phyloP scores from a whole-genome alignment of 2,113 vertebrate species.

The Sinocyclocheilus grahami region DNA sequence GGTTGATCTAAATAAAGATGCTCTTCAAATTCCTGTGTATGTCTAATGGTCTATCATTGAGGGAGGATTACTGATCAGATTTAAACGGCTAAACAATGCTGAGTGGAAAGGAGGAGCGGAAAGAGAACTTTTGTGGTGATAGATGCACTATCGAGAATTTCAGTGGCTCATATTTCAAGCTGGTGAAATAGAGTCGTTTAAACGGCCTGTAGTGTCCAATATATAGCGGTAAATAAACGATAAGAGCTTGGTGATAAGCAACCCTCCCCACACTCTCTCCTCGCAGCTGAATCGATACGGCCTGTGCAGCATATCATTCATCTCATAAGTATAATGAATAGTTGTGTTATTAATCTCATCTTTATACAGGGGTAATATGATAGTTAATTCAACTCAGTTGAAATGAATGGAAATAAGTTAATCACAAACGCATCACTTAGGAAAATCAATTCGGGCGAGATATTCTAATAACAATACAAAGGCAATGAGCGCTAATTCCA shows the following conservation, averaged over 20 bases:
- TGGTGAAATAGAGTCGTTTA: slow-evolving; percentile 41
- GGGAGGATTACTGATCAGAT: slow-evolving; percentile 60
- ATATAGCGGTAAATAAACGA: slow-evolving; percentile 50
- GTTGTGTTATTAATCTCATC: slow-evolving; percentile 77
- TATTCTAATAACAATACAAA: slow-evolving; percentile 68
- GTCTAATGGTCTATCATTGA: slow-evolving; percentile 62
- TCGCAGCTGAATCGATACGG: slow-evolving; percentile 71
- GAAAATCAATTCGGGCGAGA: slow-evolving; percentile 73
- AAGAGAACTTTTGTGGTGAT: slow-evolving; percentile 51
- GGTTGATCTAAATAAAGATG: slow-evolving; percentile 68
- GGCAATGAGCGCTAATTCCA: slow-evolving; percentile 60
- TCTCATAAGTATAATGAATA: slow-evolving; percentile 78
- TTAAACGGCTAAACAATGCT: slow-evolving; percentile 57
- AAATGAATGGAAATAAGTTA: slow-evolving; percentile 75
- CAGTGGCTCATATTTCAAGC: slow-evolving; percentile 51
- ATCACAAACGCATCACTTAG: slow-evolving; percentile 78
- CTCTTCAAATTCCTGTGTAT: slow-evolving; percentile 67
- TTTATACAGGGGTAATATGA: slow-evolving; percentile 75
- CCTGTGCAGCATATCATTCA: slow-evolving; percentile 72
- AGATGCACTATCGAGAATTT: slow-evolving; percentile 53
- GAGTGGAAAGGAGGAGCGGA: slow-evolving; percentile 46
- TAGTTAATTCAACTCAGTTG: slow-evolving; percentile 73
- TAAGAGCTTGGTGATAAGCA: slow-evolving; percentile 58
- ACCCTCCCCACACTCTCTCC: slow-evolving; percentile 64
- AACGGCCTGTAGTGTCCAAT: slow-evolving; percentile 41